These are phyloP conservation scores for Delia radicum DNA, from an alignment of 1,140 invertebrate species.

Conservation along the genomic window DNA sequence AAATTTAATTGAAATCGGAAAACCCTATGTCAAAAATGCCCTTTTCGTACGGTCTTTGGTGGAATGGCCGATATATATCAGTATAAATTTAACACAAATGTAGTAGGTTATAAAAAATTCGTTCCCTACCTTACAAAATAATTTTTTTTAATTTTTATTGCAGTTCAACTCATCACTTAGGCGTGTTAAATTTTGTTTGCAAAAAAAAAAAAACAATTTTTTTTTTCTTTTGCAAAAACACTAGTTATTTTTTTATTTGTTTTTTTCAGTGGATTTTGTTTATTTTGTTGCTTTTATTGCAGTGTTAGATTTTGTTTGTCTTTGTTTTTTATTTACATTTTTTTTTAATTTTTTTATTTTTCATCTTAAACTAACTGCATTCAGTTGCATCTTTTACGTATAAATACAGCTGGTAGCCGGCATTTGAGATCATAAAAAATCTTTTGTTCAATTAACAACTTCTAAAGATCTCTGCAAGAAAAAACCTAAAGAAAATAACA, in stretches of 20 bases:
- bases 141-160: not conserved
- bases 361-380: conserved; percentile 9
- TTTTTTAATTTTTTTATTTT: conserved; percentile 10
- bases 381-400: conserved; percentile 34
- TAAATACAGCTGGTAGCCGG: conserved; percentile 53
- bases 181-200: conserved; percentile 6
- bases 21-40: no score
- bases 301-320: not conserved
- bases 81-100: no score
- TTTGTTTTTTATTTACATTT: not conserved
- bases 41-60: no score
- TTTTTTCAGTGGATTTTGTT: not conserved
- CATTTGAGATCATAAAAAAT: conserved; percentile 54
- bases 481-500: not conserved
- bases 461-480: conserved; percentile 25
- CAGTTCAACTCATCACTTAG: conserved; percentile 22
- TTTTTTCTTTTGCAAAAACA: not conserved
- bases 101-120: no score
- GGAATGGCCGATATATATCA: no score
- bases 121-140: no score
- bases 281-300: not conserved
- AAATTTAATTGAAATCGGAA: no score
- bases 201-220: not conserved
- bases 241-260: not conserved
- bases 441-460: conserved; percentile 53